A percentile compares a stretch with the other conserved stretches of the same genome.
phyloP scores from a whole-genome alignment of 1,140 invertebrate species.

The Drosophila nebulosa region DNA sequence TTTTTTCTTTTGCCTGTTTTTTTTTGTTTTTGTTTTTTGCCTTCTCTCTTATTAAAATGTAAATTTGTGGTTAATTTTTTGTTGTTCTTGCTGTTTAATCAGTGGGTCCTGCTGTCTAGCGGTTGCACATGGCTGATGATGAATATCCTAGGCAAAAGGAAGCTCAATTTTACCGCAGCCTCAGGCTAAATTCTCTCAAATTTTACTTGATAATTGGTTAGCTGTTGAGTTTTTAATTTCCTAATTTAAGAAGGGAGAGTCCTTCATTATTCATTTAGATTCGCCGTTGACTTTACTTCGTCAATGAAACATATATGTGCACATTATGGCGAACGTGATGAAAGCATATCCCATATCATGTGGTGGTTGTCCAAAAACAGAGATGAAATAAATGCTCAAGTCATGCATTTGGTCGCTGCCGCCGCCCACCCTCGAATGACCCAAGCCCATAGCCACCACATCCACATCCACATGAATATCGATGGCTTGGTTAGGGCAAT shows the following conservation, averaged over 20 bases:
- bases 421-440: constrained; percentile 25
- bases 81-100: constrained; percentile 60
- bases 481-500: constrained; percentile 37
- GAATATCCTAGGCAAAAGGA: constrained; percentile 52
- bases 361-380: constrained; percentile 24
- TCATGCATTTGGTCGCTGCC: constrained; percentile 31
- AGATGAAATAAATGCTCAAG: constrained; percentile 44
- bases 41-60: constrained; percentile 67
- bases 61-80: constrained; percentile 75
- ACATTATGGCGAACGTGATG: constrained; percentile 42
- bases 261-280: constrained; percentile 32
- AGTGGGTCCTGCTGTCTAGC: constrained; percentile 33
- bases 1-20: not conserved
- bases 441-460: constrained; percentile 1
- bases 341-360: constrained; percentile 37
- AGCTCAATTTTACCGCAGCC: constrained; percentile 26
- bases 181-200: constrained; percentile 38
- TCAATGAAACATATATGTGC: constrained; percentile 20
- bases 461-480: constrained; percentile 3
- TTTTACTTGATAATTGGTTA: constrained; percentile 19
- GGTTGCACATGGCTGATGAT: constrained; percentile 73
- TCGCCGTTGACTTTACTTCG: constrained; percentile 25
- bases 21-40: not conserved
- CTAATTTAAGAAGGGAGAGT: not conserved
- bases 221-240: not conserved